Conservation (phyloP, 2,888 invertebrate species). For the Sinodicranocentrus sp. region DNA sequence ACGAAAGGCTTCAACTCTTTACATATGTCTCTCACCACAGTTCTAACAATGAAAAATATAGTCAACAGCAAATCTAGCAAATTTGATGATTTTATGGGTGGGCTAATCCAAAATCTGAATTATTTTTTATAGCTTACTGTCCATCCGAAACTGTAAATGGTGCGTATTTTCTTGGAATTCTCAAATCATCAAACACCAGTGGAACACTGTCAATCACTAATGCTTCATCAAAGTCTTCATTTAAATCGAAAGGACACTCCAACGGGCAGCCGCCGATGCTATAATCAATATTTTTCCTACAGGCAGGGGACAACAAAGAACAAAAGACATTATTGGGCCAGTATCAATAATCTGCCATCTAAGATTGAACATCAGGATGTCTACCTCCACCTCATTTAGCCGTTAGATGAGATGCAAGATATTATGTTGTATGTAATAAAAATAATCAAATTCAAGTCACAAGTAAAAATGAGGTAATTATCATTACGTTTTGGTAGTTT, state of each 20-base stretch:
- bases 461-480: no score
- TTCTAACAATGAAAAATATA: slow-evolving; percentile 3
- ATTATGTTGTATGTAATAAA: no score
- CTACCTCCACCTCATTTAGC: no score
- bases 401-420: no score
- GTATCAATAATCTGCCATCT: no score
- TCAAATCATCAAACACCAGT: slow-evolving; percentile 61
- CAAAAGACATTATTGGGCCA: neutral
- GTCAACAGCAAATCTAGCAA: no score
- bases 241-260: slow-evolving; percentile 75
- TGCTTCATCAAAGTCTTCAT: slow-evolving; percentile 74
- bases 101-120: no score
- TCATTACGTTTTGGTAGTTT: no score
- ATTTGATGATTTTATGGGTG: no score
- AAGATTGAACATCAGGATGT: no score
- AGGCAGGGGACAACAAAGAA: neutral
- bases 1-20: slow-evolving; percentile 15
- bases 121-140: slow-evolving; percentile 10
- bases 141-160: slow-evolving; percentile 10
- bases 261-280: slow-evolving; percentile 72
- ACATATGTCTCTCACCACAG: neutral
- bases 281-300: slow-evolving; percentile 45
- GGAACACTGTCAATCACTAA: slow-evolving; percentile 34
- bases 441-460: no score
- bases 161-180: slow-evolving; percentile 49